Evolutionary conservation across 2,888 invertebrate species (phyloP), one percentile per base, ranked within the genome.

Genomic region (Megamerina dolium): DNA sequence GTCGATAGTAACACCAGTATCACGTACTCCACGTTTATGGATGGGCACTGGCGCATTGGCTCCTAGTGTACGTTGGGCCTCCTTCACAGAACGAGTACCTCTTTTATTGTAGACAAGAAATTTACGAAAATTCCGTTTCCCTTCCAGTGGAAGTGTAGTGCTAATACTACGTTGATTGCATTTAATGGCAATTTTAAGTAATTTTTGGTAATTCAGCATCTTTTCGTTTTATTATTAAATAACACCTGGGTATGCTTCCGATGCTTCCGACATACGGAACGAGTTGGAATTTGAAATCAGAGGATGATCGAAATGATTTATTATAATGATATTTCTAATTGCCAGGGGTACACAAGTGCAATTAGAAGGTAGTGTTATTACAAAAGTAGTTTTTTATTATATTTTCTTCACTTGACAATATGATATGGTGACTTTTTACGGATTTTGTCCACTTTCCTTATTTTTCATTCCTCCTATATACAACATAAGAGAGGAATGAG

Each of bases 61-160:
- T n/a, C n/a, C n/a, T 44, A 78, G 73, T 1, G 54, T 59, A 8
- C 52, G 50, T 38, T 70, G 70, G 1, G 61, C 64, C 51, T 70
- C 65, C 63, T 84, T 87, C 53, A 83, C 83, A 4, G 74, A 58
- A 50, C 75, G 74, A 2, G 83, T 76, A 2, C 91, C 91, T 51
- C 90, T 75, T 64, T 89, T 89, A 60, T 85, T 85, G 26, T 79
- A 76, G 0, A 87, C 60, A 3, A 80, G 70, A 63, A 92, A 90
- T 72, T 90, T 90, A 32, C 82, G 75, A 58, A 91, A 90, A 73
- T 91, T 91, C 51, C 82, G 76, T 71, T 89, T 89, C 2, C 88
- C 87, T 48, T 73, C 65, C 40, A 74, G 58, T 5, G 59, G 53
- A 2, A 72, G 59, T 2, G 78, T 73, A 2, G 81, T 80, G 21